phyloP scores from a whole-genome alignment of 2,888 invertebrate species.

The Theristus sp. region DNA sequence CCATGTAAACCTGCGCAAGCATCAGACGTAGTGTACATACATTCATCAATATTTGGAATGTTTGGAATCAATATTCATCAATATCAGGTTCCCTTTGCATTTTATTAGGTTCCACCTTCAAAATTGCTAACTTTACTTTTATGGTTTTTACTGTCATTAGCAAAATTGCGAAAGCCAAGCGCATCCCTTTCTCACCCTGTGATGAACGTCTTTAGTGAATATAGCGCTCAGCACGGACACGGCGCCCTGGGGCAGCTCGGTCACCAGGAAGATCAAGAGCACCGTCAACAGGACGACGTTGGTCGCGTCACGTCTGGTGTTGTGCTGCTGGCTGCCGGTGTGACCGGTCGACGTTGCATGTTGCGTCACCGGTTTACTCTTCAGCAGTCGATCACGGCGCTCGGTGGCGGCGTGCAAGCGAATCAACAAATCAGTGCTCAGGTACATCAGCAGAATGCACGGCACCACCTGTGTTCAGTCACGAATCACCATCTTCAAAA shows the following conservation, averaged over 20 bases:
- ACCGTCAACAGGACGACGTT: not conserved
- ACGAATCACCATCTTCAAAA: not conserved
- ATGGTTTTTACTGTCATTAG: too few species aligned
- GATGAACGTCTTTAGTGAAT: not conserved
- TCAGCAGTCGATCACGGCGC: constrained; percentile 13
- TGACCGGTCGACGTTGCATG: too few species aligned
- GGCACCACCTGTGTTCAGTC: not conserved
- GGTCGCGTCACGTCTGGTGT: not conserved
- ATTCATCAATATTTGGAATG: not conserved
- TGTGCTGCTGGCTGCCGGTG: too few species aligned
- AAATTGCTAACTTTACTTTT: too few species aligned
- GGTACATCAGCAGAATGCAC: constrained; percentile 1
- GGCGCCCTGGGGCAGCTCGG: not conserved
- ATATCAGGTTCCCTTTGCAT: not conserved
- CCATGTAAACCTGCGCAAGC: not conserved
- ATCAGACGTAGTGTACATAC: not conserved
- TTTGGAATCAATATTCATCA: not conserved
- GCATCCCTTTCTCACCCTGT: too few species aligned
- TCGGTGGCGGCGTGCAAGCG: not conserved
- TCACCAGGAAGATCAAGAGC: not conserved
- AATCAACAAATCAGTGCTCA: not conserved
- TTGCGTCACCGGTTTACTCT: too few species aligned
- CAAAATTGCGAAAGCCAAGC: too few species aligned
- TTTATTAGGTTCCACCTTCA: too few species aligned
- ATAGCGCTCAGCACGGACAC: not conserved